Conservation (phyloP, 2,888 invertebrate genomes). For the Aporophyla lueneburgensis region DNA sequence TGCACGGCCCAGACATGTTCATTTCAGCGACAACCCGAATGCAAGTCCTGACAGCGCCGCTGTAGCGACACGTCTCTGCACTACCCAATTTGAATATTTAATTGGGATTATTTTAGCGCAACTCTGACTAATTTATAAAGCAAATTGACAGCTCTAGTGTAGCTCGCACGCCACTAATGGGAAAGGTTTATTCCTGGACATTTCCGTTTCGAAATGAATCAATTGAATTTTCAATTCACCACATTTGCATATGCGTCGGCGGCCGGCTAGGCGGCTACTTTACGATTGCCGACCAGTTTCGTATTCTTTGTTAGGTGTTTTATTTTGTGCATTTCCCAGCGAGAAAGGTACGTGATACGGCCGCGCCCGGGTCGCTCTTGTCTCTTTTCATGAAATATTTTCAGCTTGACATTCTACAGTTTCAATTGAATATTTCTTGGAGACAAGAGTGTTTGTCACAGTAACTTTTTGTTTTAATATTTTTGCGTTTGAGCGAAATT, state of each 20-base stretch:
- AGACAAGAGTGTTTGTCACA: constrained; percentile 47
- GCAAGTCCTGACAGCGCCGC: constrained; percentile 85
- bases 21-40: constrained; percentile 86
- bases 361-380: constrained; percentile 70
- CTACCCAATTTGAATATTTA: constrained; percentile 88
- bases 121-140: constrained; percentile 83
- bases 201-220: constrained; percentile 75
- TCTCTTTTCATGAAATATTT: constrained; percentile 85
- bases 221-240: constrained; percentile 81
- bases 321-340: constrained; percentile 84
- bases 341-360: constrained; percentile 81
- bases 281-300: constrained; percentile 81
- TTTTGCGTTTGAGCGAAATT: constrained; percentile 32
- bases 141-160: constrained; percentile 81
- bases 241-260: constrained; percentile 78
- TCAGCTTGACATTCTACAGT: constrained; percentile 81
- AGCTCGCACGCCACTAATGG: constrained; percentile 76
- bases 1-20: constrained; percentile 84
- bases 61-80: constrained; percentile 87
- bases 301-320: constrained; percentile 84
- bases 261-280: constrained; percentile 73
- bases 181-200: constrained; percentile 76
- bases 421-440: constrained; percentile 76
- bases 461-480: constrained; percentile 45
- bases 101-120: constrained; percentile 84